Evolutionary conservation across 2,113 vertebrate genomes (phyloP).

Genomic region (Gobius niger): DNA sequence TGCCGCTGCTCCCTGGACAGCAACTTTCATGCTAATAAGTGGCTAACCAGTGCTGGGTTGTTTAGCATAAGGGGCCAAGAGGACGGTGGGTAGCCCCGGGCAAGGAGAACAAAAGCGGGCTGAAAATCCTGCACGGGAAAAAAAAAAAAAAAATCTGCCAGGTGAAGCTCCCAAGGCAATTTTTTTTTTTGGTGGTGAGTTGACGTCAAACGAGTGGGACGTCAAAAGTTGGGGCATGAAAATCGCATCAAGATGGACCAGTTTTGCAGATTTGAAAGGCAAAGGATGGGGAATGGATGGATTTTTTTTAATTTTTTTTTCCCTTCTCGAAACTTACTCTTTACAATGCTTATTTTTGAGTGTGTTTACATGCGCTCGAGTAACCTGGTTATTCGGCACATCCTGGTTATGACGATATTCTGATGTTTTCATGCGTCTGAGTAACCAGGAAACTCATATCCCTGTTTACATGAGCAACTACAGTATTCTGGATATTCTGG

Average conservation of each 20-base stretch:
- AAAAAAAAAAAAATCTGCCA: constrained; percentile 2
- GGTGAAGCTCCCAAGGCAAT: constrained; percentile 53
- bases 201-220: constrained; percentile 59
- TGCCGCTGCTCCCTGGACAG: not conserved
- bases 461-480: too few relatives aligned
- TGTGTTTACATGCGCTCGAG: too few relatives aligned
- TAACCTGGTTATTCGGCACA: too few relatives aligned
- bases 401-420: too few relatives aligned
- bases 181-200: constrained; percentile 15
- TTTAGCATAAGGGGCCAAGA: constrained; percentile 47
- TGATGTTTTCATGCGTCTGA: too few relatives aligned
- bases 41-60: constrained; percentile 31
- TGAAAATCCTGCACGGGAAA: not conserved
- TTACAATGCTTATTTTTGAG: too few relatives aligned
- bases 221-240: constrained; percentile 48
- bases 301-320: constrained; percentile 46
- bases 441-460: too few relatives aligned
- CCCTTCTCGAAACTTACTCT: not conserved
- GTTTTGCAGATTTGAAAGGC: constrained; percentile 36
- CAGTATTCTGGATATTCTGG: too few relatives aligned
- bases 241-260: constrained; percentile 46
- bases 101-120: constrained; percentile 34
- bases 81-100: constrained; percentile 52
- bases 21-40: constrained; percentile 33
- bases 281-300: constrained; percentile 40